Evolutionary conservation across 2,113 vertebrate species (phyloP), one percentile per base, ranked within the genome.

Genomic region (Oreochromis spilurus): DNA sequence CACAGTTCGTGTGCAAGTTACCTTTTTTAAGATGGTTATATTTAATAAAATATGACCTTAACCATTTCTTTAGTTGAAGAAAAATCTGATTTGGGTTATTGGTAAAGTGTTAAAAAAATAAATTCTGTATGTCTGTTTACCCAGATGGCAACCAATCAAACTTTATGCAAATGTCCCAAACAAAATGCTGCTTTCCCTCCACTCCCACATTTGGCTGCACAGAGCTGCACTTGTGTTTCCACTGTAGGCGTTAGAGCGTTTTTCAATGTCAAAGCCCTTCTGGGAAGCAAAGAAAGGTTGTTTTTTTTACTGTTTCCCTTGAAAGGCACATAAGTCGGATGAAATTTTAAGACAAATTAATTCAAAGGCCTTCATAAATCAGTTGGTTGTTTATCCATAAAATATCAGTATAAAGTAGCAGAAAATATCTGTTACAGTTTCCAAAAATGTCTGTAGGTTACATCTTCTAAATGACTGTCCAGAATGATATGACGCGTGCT

Each of bases 141-240:
- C 36, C 72, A 80, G 34, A 82, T 86, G 86, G 57, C 55, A 89
- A 67, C 53, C 79, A 82, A 82, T 26, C 89, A 84, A 91, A 92
- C 79, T 87, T 79, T 60, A 92, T 90, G 92, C 85, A 91, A 90
- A 90, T 92, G 55, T 55, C n/a, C 43, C 6, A 26, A 86, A 89
- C 82, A 84, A 90, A 92, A 86, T 75, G 48, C 72, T 21, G 78
- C 87, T 80, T 84, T 84, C 40, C 62, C 58, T 90, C 55, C 77
- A 79, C 91, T 86, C 91, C 88, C 79, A 88, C 91, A 88, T 79
- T 54, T 65, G 31, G 70, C 36, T 83, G 21, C 83, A 90, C 67
- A 89, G 89, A 90, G 85, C 84, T 19, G 82, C 70, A 52, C 77
- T 93, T 94, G 88, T 93, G 86, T 93, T 92, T 90, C 87, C 87